A percentile compares a stretch with the other conserved stretches of the same genome.
These are phyloP conservation scores for Synanthedon vespiformis DNA, from an alignment of 2,888 invertebrate species.

Conservation along the genomic window DNA sequence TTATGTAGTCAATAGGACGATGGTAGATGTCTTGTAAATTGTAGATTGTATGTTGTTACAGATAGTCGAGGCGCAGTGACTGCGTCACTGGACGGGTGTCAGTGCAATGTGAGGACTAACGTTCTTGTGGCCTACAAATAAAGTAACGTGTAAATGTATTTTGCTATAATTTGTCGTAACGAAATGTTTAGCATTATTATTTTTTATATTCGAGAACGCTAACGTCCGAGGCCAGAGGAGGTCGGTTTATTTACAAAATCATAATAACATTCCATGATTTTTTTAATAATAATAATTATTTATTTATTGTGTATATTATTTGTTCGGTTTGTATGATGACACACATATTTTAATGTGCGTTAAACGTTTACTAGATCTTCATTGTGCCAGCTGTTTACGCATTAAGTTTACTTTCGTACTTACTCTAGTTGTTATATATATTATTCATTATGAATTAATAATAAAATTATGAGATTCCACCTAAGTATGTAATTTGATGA, in stretches of 20 bases:
- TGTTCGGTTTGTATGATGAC: slow-evolving; percentile 26
- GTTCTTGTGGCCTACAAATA: slow-evolving; percentile 36
- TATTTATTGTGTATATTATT: slow-evolving; percentile 69
- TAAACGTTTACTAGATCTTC: slow-evolving; percentile 60
- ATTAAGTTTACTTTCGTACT: slow-evolving; percentile 64
- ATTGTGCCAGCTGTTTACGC: slow-evolving; percentile 66
- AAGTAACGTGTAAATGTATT: slow-evolving; percentile 60
- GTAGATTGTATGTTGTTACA: slow-evolving; percentile 5
- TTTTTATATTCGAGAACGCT: slow-evolving; percentile 44
- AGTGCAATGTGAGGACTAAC: slow-evolving; percentile 7
- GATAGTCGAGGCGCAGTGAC: slow-evolving; percentile 2
- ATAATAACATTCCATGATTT: slow-evolving; percentile 68
- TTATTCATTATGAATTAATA: slow-evolving; percentile 20
- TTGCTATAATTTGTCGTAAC: slow-evolving; percentile 63
- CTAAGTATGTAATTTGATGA: slow-evolving; percentile 44
- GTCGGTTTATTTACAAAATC: slow-evolving; percentile 29
- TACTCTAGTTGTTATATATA: slow-evolving; percentile 53
- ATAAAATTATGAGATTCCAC: slow-evolving; percentile 54
- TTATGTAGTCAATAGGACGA: too few relatives aligned
- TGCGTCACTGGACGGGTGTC: neutral
- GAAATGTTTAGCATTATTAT: slow-evolving; percentile 52
- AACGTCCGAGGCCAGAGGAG: slow-evolving; percentile 21
- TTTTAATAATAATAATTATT: slow-evolving; percentile 69
- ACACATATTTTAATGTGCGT: slow-evolving; percentile 67
- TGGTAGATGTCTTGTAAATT: too few relatives aligned